These are phyloP conservation scores for Nebria ingens DNA, from an alignment of 1,140 invertebrate species.

Conservation along the genomic window DNA sequence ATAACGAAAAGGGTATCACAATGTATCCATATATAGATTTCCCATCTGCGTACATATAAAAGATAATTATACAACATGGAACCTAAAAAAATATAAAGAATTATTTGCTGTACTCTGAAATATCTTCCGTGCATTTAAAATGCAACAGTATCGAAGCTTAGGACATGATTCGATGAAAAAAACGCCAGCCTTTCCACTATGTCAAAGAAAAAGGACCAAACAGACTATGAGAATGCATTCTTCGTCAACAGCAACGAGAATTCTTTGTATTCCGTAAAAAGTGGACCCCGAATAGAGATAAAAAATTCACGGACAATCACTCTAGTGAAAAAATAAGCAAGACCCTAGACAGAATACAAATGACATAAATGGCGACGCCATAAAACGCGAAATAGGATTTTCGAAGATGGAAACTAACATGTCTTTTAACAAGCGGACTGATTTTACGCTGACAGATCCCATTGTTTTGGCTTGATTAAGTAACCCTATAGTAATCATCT, in stretches of 20 bases:
- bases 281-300: background rate
- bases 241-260: background rate
- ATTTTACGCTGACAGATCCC: constrained; percentile 21
- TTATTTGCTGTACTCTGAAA: background rate
- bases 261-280: constrained; percentile 2
- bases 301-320: constrained; percentile 11
- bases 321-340: constrained; percentile 18
- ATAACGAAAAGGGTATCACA: too few species aligned
- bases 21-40: too few species aligned
- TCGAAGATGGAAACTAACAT: constrained; percentile 10
- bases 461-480: constrained; percentile 19
- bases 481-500: constrained; percentile 15
- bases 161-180: background rate
- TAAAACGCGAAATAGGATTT: constrained; percentile 8
- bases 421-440: constrained; percentile 22
- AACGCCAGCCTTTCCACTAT: background rate
- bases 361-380: constrained; percentile 11
- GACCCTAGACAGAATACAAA: constrained; percentile 21
- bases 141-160: background rate
- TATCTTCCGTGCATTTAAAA: background rate
- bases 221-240: background rate
- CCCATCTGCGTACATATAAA: too few species aligned
- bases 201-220: background rate
- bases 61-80: background rate
- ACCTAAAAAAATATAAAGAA: background rate